Evolutionary conservation across 2,888 invertebrate genomes (phyloP), one percentile per base, ranked within the genome.

Genomic region (Ferdinandea cuprea): DNA sequence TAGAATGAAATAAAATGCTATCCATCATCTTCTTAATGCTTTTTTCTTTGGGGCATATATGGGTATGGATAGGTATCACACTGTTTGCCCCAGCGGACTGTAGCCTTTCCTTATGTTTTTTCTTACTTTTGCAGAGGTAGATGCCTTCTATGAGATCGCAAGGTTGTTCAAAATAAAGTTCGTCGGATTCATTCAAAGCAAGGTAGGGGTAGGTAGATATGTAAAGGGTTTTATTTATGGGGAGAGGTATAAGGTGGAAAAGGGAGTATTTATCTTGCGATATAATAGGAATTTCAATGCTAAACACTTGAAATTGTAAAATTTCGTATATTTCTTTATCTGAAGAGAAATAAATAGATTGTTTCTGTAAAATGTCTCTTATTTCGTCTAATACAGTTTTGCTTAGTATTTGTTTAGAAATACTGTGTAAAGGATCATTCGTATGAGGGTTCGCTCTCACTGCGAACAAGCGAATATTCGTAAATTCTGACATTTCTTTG

Each of bases 291-390:
- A 69, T 68, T 17, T 46, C 44, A 19, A 74, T 74, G 48, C 59
- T 77, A 28, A 77, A 83, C 21, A 77, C 76, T 44, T 81, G 58
- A 25, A 77, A 21, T 19, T 56, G 37, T 9, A 71, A 42, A 40
- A 81, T 9, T 59, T 81, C 81, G n/a, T 76, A 77, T 6, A 81
- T 69, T 15, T 71, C 44, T 52, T 81, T 59, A 21, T 77, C 42
- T 4, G 81, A 81, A 46, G 46, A 32, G 8, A 74, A 15, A n/a
- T 25, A 2, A 17, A 76, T 50, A 1, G 35, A 40, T 65, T 74
- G 76, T 11, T 68, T 66, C 17, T 56, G 13, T 1, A 74, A 30
- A n/a, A 30, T 52, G 3, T 30, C n/a, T 2, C 46, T 11, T 15
- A 73, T 59, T 66, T 76, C 66, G 15, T 28, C 7, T 15, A 77